These are phyloP conservation scores for Lates japonicus DNA, from an alignment of 2,797 vertebrate species.

Conservation along the genomic window DNA sequence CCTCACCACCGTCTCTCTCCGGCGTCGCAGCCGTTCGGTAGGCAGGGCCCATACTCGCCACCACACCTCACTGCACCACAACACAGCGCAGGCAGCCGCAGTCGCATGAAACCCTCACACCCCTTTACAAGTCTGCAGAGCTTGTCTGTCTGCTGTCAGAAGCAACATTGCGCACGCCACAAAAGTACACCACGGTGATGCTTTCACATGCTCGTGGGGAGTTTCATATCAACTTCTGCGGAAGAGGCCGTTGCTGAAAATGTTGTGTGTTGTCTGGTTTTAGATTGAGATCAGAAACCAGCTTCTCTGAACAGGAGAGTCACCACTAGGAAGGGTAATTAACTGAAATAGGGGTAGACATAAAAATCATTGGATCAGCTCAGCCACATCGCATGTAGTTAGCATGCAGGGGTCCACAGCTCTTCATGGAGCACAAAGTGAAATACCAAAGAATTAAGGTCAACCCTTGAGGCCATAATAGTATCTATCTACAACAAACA, in stretches of 20 bases:
- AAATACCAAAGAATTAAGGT: constrained; percentile 67
- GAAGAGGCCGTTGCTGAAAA: constrained; percentile 27
- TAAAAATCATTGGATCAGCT: constrained; percentile 47
- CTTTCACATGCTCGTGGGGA: constrained; percentile 46
- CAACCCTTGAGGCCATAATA: constrained; percentile 48
- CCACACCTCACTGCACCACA: constrained; percentile 74
- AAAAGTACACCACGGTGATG: background rate
- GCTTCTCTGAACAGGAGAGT: constrained; percentile 31
- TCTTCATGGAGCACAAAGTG: constrained; percentile 33
- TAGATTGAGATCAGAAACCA: background rate
- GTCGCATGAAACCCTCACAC: constrained; percentile 65
- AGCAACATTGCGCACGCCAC: background rate
- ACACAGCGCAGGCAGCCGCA: constrained; percentile 56
- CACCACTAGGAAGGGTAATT: constrained; percentile 37
- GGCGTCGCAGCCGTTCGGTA: constrained; percentile 66
- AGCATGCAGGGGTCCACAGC: constrained; percentile 25
- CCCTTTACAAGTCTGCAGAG: constrained; percentile 49
- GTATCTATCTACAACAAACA: constrained; percentile 48
- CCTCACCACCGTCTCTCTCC: constrained; percentile 76
- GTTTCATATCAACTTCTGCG: constrained; percentile 57
- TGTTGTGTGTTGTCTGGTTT: constrained; percentile 14
- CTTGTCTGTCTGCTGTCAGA: constrained; percentile 21
- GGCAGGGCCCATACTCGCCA: constrained; percentile 71
- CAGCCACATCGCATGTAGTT: constrained; percentile 41
- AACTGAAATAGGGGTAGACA: constrained; percentile 51